Evolutionary conservation across 2,888 invertebrate species (phyloP), one percentile per base, ranked within the genome.

Genomic region (Leptopilina myrica): DNA sequence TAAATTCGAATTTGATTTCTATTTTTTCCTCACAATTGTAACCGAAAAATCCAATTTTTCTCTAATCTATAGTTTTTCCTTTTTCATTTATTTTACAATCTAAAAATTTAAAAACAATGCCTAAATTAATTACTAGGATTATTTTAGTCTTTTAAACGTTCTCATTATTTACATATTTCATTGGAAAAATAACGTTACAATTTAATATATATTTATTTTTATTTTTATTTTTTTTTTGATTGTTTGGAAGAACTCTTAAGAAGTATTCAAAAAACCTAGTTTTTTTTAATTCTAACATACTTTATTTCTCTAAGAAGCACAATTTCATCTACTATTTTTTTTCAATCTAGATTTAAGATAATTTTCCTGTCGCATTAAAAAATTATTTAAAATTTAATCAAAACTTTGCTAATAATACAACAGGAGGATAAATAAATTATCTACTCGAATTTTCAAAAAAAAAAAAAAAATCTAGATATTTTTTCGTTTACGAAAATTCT

Each of bases 201-300:
- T 73, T 56, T 56, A 69, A 33, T 73, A 43, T 43, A 43, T 43
- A 43, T 43, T 43, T 43, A 43, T 43, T 43, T 43, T 43, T 43
- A 43, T 43, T 43, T 43, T 43, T 43, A 7, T 43, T 43, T 43
- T 56, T 33, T 73, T 56, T 49, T 53, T 33, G 49, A 33, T 33
- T 73, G 33, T 26, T 40, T 73, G 56, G 73, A 73, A 73, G 73
- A 73, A 73, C 73, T 53, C 73, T 73, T 73, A 73, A 33, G 33
- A 73, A 73, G 56, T 56, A 73, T 40, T 56, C 56, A 56, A 56
- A 33, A 33, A 40, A 40, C n/a, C 33, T 73, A 73, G 56, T 26
- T 14, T 73, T 56, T 56, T 14, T 73, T 56, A 33, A 26, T n/a
- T 33, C 73, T 73, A 73, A 56, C 20, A n/a, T 53, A 73, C 26